Evolutionary conservation across 2,113 vertebrate genomes (phyloP).

Genomic region (Hylia prasina): DNA sequence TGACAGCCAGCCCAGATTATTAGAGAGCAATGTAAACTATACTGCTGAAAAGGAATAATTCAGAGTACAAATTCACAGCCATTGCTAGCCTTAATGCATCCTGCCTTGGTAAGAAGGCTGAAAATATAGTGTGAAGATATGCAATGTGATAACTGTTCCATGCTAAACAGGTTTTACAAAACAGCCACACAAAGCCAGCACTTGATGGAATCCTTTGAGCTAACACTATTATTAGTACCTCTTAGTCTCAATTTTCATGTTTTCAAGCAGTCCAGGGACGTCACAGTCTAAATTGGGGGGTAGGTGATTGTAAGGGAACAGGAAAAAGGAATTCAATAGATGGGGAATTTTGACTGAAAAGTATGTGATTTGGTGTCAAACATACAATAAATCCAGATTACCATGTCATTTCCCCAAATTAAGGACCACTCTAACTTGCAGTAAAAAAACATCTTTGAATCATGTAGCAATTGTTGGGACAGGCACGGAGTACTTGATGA

Average conservation of each 20-base stretch:
- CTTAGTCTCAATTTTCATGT: not conserved
- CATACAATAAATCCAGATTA: not conserved
- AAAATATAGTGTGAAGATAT: not conserved
- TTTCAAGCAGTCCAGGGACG: not conserved
- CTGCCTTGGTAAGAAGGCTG: not conserved
- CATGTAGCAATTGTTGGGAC: not conserved
- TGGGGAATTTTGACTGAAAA: not conserved
- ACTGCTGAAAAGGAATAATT: not conserved
- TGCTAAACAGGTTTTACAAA: not conserved
- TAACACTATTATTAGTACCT: not conserved
- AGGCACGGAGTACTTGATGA: not conserved
- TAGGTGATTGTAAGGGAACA: not conserved
- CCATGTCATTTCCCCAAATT: not conserved
- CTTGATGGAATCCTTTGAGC: not conserved
- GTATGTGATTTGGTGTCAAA: not conserved
- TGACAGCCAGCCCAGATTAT: not conserved
- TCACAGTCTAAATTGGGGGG: not conserved
- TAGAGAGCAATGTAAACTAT: not conserved
- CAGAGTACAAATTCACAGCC: not conserved
- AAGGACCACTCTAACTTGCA: not conserved
- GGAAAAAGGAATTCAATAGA: not conserved
- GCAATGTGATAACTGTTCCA: not conserved
- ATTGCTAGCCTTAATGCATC: not conserved
- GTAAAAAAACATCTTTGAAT: not conserved
- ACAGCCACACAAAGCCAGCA: not conserved